Percentiles rank a stretch among this genome's conserved stretches.
These are phyloP conservation scores for Anthonomus grandis DNA, from an alignment of 1,140 invertebrate genomes.

Conservation along the genomic window DNA sequence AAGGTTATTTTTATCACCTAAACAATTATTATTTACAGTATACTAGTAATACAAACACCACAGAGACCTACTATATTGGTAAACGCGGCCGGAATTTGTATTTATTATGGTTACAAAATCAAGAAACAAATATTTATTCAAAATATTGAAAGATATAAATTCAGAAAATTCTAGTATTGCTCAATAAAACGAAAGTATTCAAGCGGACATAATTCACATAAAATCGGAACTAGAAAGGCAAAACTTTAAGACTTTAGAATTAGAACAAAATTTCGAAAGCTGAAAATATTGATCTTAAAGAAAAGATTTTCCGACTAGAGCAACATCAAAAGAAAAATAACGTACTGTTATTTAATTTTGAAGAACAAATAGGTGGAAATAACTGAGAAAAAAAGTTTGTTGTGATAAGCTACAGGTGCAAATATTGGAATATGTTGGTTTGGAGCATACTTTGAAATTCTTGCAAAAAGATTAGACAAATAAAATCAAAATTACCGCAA, in stretches of 20 bases:
- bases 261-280: neutral
- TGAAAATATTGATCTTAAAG: neutral
- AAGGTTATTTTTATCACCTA: constrained; percentile 29
- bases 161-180: neutral
- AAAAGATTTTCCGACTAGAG: neutral
- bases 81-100: neutral
- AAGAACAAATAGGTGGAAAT: neutral
- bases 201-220: no score
- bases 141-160: neutral
- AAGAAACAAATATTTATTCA: neutral
- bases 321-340: neutral
- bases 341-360: neutral
- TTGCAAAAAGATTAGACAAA: no score
- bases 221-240: no score
- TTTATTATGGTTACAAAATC: neutral
- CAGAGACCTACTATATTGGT: neutral
- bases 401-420: neutral
- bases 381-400: neutral
- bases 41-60: neutral
- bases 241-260: neutral
- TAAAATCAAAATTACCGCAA: no score
- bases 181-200: neutral
- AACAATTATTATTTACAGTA: neutral
- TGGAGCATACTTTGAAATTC: no score
- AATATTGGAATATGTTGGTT: neutral